Evolutionary conservation across 2,888 invertebrate species (phyloP).

Genomic region (Calliopum simillimum): DNA sequence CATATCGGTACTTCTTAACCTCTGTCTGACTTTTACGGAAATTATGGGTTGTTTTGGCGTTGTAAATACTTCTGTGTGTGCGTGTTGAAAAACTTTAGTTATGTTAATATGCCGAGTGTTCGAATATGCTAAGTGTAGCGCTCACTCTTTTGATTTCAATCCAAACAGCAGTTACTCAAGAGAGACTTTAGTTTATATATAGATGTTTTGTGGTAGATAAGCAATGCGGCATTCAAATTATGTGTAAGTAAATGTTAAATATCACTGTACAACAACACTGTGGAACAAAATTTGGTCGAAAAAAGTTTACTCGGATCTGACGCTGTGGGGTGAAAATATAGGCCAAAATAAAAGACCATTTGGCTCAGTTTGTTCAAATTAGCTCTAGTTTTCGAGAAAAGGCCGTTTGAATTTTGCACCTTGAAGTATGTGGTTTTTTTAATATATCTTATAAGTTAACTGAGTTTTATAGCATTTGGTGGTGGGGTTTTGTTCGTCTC

Average conservation of each 20-base stretch:
- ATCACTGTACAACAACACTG: no score
- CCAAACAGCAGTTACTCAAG: constrained; percentile 9
- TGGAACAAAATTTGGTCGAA: no score
- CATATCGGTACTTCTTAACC: neutral
- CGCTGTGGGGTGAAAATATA: no score
- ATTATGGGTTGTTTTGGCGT: constrained; percentile 16
- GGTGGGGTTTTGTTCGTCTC: no score
- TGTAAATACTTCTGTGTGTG: neutral
- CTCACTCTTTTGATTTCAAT: constrained; percentile 15
- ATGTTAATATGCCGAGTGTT: constrained; percentile 55
- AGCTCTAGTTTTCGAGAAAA: no score
- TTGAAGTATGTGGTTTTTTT: no score
- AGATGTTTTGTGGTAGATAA: constrained; percentile 24
- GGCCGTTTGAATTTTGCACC: no score
- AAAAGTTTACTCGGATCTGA: no score
- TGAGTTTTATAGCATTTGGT: no score
- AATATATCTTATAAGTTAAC: no score
- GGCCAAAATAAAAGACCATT: no score
- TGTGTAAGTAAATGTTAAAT: neutral
- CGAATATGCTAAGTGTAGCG: constrained; percentile 37
- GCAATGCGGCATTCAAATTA: neutral
- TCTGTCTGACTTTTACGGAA: constrained; percentile 23
- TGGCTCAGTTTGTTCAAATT: no score
- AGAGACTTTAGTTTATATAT: neutral
- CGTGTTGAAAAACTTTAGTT: constrained; percentile 31